These are phyloP conservation scores for Polypterus senegalus DNA, from an alignment of 2,113 vertebrate genomes.

Conservation along the genomic window DNA sequence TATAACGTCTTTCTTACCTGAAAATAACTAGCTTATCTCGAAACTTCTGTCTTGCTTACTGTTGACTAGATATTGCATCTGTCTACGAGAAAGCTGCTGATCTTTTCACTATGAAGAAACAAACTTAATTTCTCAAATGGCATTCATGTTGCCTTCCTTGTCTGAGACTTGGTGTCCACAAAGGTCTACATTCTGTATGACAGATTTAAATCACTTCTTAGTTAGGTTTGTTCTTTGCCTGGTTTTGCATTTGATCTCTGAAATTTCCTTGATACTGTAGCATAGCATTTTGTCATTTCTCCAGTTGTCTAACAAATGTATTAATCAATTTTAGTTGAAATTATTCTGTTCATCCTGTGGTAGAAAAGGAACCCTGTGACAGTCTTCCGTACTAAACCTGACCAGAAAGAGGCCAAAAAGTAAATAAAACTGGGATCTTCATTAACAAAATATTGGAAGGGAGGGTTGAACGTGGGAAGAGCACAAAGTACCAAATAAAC, in stretches of 20 bases:
- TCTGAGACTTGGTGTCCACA: no score
- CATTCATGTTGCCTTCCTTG: no score
- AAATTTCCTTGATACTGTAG: background rate
- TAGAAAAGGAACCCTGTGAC: background rate
- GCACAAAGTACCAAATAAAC: no score
- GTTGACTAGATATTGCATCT: no score
- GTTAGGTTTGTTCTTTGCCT: background rate
- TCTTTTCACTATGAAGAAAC: no score
- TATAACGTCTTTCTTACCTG: no score
- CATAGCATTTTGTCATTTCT: background rate
- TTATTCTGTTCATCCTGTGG: background rate
- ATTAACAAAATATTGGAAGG: background rate
- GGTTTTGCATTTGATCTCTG: background rate
- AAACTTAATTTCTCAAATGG: no score
- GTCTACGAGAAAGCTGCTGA: no score
- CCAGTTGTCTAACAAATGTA: background rate
- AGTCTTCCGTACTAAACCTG: background rate
- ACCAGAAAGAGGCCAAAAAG: background rate
- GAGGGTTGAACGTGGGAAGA: no score
- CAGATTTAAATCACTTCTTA: background rate
- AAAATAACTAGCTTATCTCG: no score
- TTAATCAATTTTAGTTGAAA: background rate
- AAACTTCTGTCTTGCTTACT: no score
- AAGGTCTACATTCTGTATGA: background rate
- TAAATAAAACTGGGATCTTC: background rate